These are phyloP conservation scores for Montipora foliosa DNA, from an alignment of 64 coral and sea anemone genomes.

Conservation along the genomic window DNA sequence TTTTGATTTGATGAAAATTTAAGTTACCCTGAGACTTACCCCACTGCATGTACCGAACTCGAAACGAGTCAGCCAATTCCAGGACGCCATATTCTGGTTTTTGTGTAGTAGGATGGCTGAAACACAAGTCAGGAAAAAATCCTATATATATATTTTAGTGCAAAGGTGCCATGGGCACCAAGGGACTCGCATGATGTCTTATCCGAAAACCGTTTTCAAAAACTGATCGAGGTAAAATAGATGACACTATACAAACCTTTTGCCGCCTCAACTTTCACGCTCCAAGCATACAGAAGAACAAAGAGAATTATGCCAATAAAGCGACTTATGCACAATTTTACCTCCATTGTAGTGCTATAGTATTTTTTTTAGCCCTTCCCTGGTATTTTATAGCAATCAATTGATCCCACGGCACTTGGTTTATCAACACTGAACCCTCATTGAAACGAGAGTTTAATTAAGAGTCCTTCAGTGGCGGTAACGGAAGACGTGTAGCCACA, in stretches of 20 bases:
- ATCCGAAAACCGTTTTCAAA: too few relatives aligned
- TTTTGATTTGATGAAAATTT: too few relatives aligned
- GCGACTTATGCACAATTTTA: background rate
- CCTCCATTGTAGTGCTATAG: background rate
- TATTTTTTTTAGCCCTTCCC: background rate
- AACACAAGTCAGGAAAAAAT: background rate
- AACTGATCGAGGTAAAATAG: too few relatives aligned
- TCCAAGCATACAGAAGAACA: background rate
- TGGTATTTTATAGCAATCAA: background rate
- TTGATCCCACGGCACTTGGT: background rate
- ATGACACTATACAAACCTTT: background rate
- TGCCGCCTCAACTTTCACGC: background rate
- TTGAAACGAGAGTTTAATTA: background rate
- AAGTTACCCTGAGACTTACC: background rate
- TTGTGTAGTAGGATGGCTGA: slow-evolving; percentile 6
- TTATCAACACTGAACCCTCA: too few relatives aligned
- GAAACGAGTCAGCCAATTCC: slow-evolving; percentile 14
- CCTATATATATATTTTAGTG: too few relatives aligned
- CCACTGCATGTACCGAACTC: slow-evolving; percentile 7
- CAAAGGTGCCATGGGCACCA: too few relatives aligned
- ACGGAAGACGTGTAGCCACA: background rate
- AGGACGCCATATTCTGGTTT: background rate
- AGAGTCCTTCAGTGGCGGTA: background rate
- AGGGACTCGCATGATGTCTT: too few relatives aligned
- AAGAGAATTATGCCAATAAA: background rate